phyloP scores from a whole-genome alignment of 2,888 invertebrate genomes.

The Hypomecis punctinalis region DNA sequence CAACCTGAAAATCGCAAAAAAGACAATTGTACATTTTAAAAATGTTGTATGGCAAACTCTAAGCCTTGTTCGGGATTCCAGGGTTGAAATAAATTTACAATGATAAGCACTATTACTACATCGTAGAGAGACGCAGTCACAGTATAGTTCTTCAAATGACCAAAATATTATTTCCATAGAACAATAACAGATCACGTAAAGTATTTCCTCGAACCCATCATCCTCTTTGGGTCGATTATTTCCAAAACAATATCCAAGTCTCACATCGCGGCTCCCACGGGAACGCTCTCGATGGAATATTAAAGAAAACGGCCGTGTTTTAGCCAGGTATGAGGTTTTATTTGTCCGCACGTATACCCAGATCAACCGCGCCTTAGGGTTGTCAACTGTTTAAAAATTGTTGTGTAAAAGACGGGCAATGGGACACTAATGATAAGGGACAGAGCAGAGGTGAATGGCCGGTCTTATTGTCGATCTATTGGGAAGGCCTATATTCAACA shows the following conservation, averaged over 20 bases:
- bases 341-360: constrained; percentile 36
- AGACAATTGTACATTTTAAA: too few species aligned
- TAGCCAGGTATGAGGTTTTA: constrained; percentile 45
- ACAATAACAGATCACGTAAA: constrained; percentile 7
- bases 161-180: not conserved
- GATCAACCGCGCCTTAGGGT: constrained; percentile 27
- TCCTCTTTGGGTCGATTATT: constrained; percentile 32
- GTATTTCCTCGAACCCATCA: constrained; percentile 12
- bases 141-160: not conserved
- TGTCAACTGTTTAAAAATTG: constrained; percentile 14
- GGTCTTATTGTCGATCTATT: too few species aligned
- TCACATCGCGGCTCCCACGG: constrained; percentile 24
- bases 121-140: too few species aligned
- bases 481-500: too few species aligned
- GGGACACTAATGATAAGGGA: too few species aligned
- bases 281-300: constrained; percentile 50
- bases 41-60: too few species aligned
- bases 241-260: constrained; percentile 32
- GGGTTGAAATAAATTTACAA: too few species aligned
- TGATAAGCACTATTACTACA: too few species aligned
- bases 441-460: too few species aligned
- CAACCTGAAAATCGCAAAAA: too few species aligned
- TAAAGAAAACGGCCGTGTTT: constrained; percentile 43
- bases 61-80: too few species aligned
- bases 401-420: too few species aligned